A percentile compares a stretch with the other conserved stretches of the same genome.
Evolutionary conservation across 2,113 vertebrate genomes (phyloP).

Genomic region (Etheostoma cragini): DNA sequence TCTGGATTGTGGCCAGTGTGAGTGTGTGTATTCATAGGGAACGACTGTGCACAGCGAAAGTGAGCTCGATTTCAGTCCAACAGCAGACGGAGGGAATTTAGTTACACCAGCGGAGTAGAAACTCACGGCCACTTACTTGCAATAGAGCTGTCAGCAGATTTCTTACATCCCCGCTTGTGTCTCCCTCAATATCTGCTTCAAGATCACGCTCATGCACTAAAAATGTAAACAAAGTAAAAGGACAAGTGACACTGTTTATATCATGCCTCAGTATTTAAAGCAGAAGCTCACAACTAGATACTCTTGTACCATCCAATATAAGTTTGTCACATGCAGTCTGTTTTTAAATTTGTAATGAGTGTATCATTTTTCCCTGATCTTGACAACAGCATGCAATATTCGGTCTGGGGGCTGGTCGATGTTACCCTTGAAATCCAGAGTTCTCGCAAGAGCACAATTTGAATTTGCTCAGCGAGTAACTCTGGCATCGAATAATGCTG

Average conservation of each 20-base stretch:
- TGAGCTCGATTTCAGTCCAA: conserved; percentile 57
- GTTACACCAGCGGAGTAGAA: conserved; percentile 49
- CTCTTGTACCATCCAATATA: not conserved
- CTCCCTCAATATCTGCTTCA: conserved; percentile 83
- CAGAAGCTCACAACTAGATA: not conserved
- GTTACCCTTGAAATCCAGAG: too few relatives aligned
- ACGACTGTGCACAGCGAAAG: conserved; percentile 38
- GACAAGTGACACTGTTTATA: not conserved
- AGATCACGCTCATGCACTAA: conserved; percentile 85
- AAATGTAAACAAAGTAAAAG: not conserved
- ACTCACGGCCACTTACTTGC: conserved; percentile 65
- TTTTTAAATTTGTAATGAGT: not conserved
- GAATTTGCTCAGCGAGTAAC: too few relatives aligned
- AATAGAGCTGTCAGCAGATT: conserved; percentile 81
- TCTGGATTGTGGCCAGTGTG: conserved; percentile 40
- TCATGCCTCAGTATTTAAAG: not conserved
- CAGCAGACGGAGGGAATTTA: conserved; percentile 13
- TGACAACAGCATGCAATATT: too few relatives aligned
- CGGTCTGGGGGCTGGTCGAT: too few relatives aligned
- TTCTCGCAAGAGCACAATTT: too few relatives aligned
- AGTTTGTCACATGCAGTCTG: not conserved
- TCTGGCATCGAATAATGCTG: too few relatives aligned
- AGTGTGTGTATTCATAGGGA: conserved; percentile 33
- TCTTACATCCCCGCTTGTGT: conserved; percentile 85
- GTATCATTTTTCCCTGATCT: too few relatives aligned